Base-by-base conservation (phyloP, 2,797 vertebrate genomes). In the Capromys pilorides region DNA sequence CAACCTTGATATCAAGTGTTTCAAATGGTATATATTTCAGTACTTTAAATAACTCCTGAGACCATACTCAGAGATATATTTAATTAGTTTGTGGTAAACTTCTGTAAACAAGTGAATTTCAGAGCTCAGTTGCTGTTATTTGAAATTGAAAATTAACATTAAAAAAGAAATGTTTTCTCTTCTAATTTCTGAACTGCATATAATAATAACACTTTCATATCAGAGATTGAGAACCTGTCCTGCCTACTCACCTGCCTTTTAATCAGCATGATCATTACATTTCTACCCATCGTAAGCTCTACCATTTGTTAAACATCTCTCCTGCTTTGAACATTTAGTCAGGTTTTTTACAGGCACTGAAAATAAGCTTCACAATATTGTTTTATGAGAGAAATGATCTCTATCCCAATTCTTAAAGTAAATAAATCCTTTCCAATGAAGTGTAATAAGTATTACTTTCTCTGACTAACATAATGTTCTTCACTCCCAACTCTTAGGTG, bases 1-100 rank as follows among this genome's bases (percentile, higher is more conserved):
- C 88, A 96, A 21, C 94, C 81, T 95, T 97, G 95, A 94, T 97
- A 97, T 75, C 94, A 97, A 97, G 97, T 94, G 97, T 96, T 98
- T 97, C 94, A 96, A 95, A 71, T 75, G 92, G 87, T 95, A 93
- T 91, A 39, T 71, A 88, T 93, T 86, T 91, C 39, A 85, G 41
- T 90, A 81, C 82, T 90, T 93, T 87, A 95, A 97, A 89, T 80
- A 85, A 81, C 88, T 96, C 86, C 54, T 67, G 87, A 91, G 83
- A 67, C 75, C 88, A 85, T 33, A 79, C 64, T 67, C 59, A 51
- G n/a, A 88, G 79, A 49, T 73, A 57, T 21, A 86, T 95, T 93
- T 96, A 96, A 96, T 75, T 69, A 96, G 45, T 64, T 88, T 45
- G 28, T 92, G 88, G 18, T 21, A 49, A 86, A 45, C 31, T 94